Evolutionary conservation across 2,797 vertebrate genomes (phyloP).

Genomic region (Malurus splendens): DNA sequence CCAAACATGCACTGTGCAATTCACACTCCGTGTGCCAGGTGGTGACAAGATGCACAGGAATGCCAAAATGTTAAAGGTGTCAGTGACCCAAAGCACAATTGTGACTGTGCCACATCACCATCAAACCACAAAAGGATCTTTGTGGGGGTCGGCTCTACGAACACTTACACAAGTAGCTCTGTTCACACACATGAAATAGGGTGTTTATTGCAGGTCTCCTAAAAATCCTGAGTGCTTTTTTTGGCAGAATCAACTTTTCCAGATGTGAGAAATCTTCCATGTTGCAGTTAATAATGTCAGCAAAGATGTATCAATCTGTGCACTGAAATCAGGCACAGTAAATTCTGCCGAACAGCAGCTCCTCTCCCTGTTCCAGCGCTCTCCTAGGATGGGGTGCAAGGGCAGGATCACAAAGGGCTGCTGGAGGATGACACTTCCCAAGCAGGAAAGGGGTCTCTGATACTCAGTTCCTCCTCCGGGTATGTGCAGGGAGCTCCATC

Average conservation of each 20-base stretch:
- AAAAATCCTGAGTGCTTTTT: not conserved
- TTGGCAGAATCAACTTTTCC: not conserved
- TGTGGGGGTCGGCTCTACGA: not conserved
- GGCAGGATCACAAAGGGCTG: not conserved
- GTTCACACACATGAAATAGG: not conserved
- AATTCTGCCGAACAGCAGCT: not conserved
- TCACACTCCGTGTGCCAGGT: not conserved
- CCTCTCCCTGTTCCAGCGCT: not conserved
- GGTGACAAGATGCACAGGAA: not conserved
- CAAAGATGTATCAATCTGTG: not conserved
- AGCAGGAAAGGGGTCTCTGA: not conserved
- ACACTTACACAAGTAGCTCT: not conserved
- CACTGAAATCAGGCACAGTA: not conserved
- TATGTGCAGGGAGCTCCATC: not conserved
- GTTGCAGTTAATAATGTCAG: not conserved
- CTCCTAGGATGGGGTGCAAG: not conserved
- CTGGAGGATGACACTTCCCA: not conserved
- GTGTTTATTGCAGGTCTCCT: not conserved
- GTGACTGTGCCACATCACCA: fast-evolving
- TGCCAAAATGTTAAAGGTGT: not conserved
- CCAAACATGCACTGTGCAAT: not conserved
- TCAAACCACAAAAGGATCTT: fast-evolving
- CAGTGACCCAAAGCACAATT: not conserved
- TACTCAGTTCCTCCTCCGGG: not conserved
- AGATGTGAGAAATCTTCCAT: not conserved